Percentiles rank a stretch among this genome's conserved stretches.
phyloP scores from a whole-genome alignment of 2,797 vertebrate genomes.

The Novumbra hubbsi region DNA sequence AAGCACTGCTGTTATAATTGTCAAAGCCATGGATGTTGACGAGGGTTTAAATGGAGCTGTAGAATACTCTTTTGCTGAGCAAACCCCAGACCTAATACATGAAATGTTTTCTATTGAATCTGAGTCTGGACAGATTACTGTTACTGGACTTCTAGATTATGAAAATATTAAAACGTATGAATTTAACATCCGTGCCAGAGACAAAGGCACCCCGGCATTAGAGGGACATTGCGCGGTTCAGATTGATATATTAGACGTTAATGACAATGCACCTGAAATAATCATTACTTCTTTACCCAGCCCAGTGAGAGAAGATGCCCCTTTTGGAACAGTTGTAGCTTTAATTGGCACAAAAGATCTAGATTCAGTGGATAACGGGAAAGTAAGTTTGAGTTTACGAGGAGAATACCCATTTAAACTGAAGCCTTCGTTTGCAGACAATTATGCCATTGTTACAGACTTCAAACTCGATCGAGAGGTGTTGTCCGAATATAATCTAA shows the following conservation, averaged over 20 bases:
- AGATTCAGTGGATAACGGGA: slow-evolving; percentile 66
- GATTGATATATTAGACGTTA: slow-evolving; percentile 55
- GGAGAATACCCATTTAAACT: slow-evolving; percentile 60
- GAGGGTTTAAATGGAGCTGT: slow-evolving; percentile 27
- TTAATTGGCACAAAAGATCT: slow-evolving; percentile 65
- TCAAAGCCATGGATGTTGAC: slow-evolving; percentile 14
- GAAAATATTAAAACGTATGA: slow-evolving; percentile 47
- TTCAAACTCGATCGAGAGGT: slow-evolving; percentile 58
- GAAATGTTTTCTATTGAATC: slow-evolving; percentile 10
- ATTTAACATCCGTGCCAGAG: slow-evolving; percentile 52
- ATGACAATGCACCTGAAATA: slow-evolving; percentile 50
- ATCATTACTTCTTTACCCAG: slow-evolving; percentile 26
- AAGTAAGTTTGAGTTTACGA: slow-evolving; percentile 50
- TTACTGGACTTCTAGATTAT: slow-evolving; percentile 49
- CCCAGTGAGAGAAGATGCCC: slow-evolving; percentile 28
- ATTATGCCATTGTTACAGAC: slow-evolving; percentile 65
- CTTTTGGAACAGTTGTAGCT: slow-evolving; percentile 26
- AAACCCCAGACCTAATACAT: slow-evolving; percentile 20
- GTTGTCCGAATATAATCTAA: slow-evolving; percentile 55
- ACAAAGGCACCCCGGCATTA: slow-evolving; percentile 56
- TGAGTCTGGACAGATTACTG: slow-evolving; percentile 7
- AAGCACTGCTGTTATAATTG: slow-evolving; percentile 7
- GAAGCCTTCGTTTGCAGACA: slow-evolving; percentile 66
- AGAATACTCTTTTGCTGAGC: slow-evolving; percentile 21
- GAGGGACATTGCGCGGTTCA: slow-evolving; percentile 55